A percentile compares a stretch with the other conserved stretches of the same genome.
Conservation (phyloP, 2,888 invertebrate genomes). For the Polymixis flavicincta region DNA sequence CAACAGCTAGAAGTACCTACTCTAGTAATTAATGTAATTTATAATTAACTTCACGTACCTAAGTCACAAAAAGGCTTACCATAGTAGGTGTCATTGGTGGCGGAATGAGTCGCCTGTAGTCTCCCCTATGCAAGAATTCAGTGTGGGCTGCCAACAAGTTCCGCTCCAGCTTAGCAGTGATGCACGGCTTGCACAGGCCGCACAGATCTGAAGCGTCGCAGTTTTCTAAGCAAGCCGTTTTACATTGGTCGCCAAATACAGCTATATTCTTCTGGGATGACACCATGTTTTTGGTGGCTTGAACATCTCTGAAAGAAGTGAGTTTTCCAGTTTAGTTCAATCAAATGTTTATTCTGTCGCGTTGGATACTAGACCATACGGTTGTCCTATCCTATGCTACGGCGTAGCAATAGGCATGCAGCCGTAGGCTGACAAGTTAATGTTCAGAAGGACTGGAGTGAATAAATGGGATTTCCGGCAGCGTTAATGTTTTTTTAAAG, state of each 20-base stretch:
- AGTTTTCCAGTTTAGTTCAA: neutral
- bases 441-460: neutral
- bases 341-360: neutral
- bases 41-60: neutral
- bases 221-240: conserved; percentile 82
- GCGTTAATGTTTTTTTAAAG: neutral
- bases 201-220: conserved; percentile 92
- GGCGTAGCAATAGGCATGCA: neutral
- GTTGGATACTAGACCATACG: neutral
- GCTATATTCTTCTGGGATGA: conserved; percentile 95
- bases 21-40: neutral
- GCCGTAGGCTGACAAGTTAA: neutral
- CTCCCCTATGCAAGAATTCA: conserved; percentile 95
- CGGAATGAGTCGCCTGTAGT: conserved; percentile 96
- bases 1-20: neutral
- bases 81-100: conserved; percentile 89
- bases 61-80: conserved; percentile 34
- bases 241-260: conserved; percentile 93
- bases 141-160: conserved; percentile 93
- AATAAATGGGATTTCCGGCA: neutral
- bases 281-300: conserved; percentile 91
- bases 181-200: conserved; percentile 94
- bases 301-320: conserved; percentile 79
- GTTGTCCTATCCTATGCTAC: neutral
- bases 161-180: conserved; percentile 90